Base-by-base conservation (phyloP, 2,113 vertebrate species). In the Chaetodon trifascialis region DNA sequence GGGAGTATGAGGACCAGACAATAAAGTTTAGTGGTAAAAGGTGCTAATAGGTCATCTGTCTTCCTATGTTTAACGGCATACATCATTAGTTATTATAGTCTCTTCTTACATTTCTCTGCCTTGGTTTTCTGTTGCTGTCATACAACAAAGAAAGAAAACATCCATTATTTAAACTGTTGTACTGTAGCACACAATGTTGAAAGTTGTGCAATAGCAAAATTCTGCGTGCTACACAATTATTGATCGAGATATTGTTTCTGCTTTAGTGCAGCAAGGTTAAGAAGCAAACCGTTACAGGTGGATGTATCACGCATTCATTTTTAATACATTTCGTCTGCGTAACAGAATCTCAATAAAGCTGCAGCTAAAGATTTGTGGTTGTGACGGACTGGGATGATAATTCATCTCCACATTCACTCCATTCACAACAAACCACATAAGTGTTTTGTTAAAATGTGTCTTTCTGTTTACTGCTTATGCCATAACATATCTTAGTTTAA, bases 11-110 rank as follows among this genome's bases (percentile, higher is more conserved):
- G 40, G 64, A 86, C 76, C 52, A 82, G 77, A 76, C 82, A 52
- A 40, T 83, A 79, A 86, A 79, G 77, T 87, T 84, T 82, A 80
- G 73, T 72, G 76, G 56, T 68, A 15, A 58, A 72, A 77, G 62
- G 68, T 84, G 66, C 46, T 71, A 66, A 78, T 52, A 72, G 56
- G 85, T 60, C 36, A 72, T 80, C 63, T 79, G 54, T 76, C 42
- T 73, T 52, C 16, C 58, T 68, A 66, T 81, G 69, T 80, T 72
- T 86, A 85, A 87, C 51, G 54, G 63, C 54, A 76, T 34, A 68
- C 81, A 76, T 71, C 77, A 71, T 90, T 81, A 76, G 49, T 65
- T 83, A 51, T 68, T 79, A 82, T 16, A 60, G 36, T 77, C 40
- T 54, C 10, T 38, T 47, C 62, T 76, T 65, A 38, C 17, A 34